Evolutionary conservation across 1,140 invertebrate species (phyloP).

Genomic region (Agrypnia vestita): DNA sequence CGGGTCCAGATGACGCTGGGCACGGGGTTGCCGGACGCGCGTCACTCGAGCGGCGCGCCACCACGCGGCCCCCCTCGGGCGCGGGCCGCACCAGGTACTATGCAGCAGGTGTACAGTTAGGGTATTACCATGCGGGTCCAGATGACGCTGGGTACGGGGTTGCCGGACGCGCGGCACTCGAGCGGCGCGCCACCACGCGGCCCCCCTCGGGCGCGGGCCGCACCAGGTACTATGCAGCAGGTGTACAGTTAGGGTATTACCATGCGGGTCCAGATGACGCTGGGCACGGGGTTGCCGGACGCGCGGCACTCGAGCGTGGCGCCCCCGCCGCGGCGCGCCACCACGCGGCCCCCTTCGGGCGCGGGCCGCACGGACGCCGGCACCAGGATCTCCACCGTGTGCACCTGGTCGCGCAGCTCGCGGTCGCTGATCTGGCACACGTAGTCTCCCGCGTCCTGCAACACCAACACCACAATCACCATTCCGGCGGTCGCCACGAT

Average conservation of each 20-base stretch:
- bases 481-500: too few species aligned
- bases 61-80: too few species aligned
- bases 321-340: constrained; percentile 77
- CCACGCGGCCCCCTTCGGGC: constrained; percentile 76
- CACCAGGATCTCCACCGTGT: constrained; percentile 77
- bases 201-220: constrained; percentile 72
- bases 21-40: constrained; percentile 79
- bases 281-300: constrained; percentile 80
- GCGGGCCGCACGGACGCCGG: constrained; percentile 76
- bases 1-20: constrained; percentile 80
- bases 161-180: constrained; percentile 79
- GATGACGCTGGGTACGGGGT: constrained; percentile 78
- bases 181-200: constrained; percentile 77
- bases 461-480: too few species aligned
- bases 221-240: neutral
- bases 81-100: too few species aligned
- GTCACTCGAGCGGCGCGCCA: constrained; percentile 78
- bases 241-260: too few species aligned
- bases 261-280: constrained; percentile 79
- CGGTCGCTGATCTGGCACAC: constrained; percentile 81
- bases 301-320: constrained; percentile 80
- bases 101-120: too few species aligned
- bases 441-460: constrained; percentile 77
- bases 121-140: constrained; percentile 79
- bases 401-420: constrained; percentile 76